A percentile compares a stretch with the other conserved stretches of the same genome.
Conservation (phyloP, 2,797 vertebrate genomes). For the Rhynchonycteris naso region DNA sequence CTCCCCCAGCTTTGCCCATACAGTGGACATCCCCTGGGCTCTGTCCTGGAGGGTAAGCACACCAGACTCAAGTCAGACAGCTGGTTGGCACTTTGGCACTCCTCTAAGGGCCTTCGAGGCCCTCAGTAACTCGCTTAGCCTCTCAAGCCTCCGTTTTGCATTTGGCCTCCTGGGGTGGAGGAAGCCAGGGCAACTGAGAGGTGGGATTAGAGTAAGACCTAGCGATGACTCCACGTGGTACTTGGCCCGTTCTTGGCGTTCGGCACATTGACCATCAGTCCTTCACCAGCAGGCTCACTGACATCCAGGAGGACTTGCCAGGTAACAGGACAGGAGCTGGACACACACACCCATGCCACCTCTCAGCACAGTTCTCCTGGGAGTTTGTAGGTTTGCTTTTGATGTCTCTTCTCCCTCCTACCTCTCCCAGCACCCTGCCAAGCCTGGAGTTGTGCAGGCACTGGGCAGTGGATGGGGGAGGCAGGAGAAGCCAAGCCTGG, state of each 20-base stretch:
- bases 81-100: not conserved
- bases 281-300: not conserved
- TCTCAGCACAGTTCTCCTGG: not conserved
- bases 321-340: not conserved
- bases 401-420: not conserved
- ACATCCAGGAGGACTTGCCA: not conserved
- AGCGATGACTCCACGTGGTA: accelerated
- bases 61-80: not conserved
- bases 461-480: not conserved
- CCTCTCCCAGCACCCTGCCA: not conserved
- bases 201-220: not conserved
- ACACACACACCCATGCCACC: not conserved
- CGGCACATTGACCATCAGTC: not conserved
- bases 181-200: not conserved
- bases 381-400: not conserved
- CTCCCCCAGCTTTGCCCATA: not conserved
- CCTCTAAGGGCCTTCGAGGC: not conserved
- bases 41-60: not conserved
- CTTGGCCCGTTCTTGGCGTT: not conserved
- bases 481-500: not conserved
- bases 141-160: not conserved
- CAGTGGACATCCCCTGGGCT: not conserved
- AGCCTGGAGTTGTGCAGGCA: not conserved
- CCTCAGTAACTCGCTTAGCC: not conserved
- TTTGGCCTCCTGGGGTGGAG: not conserved